These are phyloP conservation scores for Campoletis raptor DNA, from an alignment of 2,888 invertebrate species.

Conservation along the genomic window DNA sequence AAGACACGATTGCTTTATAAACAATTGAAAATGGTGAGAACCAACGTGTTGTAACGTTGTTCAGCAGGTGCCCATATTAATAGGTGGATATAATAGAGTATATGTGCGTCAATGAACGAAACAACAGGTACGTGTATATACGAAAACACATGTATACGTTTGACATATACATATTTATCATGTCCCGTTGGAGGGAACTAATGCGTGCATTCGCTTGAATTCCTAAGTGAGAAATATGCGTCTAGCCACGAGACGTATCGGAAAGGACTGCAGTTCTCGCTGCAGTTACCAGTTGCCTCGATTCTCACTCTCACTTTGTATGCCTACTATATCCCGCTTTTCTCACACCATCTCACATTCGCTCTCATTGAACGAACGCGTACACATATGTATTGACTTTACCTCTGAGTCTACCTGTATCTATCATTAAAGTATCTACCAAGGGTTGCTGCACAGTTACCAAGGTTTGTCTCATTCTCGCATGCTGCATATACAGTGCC, in stretches of 20 bases:
- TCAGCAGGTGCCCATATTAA: constrained; percentile 11
- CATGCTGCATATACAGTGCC: constrained; percentile 3
- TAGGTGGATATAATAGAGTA: constrained; percentile 17
- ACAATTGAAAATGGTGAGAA: not conserved
- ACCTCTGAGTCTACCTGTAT: constrained; percentile 36
- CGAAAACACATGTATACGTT: constrained; percentile 13
- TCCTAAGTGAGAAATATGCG: constrained; percentile 74
- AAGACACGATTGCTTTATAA: not conserved
- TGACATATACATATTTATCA: constrained; percentile 29
- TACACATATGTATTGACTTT: constrained; percentile 15
- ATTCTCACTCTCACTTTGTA: constrained; percentile 55
- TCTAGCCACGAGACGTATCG: constrained; percentile 69
- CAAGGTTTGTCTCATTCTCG: constrained; percentile 30
- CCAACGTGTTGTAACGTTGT: not conserved
- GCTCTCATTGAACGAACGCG: constrained; percentile 16
- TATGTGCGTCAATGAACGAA: constrained; percentile 10
- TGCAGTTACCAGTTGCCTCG: constrained; percentile 43
- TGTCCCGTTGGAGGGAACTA: constrained; percentile 41
- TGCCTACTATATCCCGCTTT: not conserved
- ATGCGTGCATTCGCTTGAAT: constrained; percentile 66
- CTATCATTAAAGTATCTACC: constrained; percentile 44
- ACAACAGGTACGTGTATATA: constrained; percentile 55
- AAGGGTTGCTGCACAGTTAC: constrained; percentile 9
- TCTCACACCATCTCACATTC: constrained; percentile 20
- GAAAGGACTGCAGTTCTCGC: constrained; percentile 58